A percentile compares a stretch with the other conserved stretches of the same genome.
Conservation (phyloP, 2,888 invertebrate genomes). For the Theretra japonica region DNA sequence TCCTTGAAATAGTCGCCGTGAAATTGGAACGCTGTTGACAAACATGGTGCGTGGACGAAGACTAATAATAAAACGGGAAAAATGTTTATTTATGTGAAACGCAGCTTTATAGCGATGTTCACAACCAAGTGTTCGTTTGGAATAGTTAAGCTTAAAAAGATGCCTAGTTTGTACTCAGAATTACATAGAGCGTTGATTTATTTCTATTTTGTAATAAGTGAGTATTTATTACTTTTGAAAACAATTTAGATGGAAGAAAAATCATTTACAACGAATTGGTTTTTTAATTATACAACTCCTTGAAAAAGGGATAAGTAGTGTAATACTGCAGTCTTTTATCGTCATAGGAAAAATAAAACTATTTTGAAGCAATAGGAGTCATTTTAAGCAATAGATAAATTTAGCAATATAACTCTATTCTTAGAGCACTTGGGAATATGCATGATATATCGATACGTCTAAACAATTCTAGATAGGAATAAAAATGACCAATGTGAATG, state of each 20-base stretch:
- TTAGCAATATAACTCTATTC: too few relatives aligned
- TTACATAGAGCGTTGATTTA: neutral
- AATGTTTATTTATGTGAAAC: slow-evolving; percentile 24
- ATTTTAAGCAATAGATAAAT: too few relatives aligned
- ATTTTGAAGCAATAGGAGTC: too few relatives aligned
- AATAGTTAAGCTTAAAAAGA: neutral
- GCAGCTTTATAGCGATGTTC: slow-evolving; percentile 18
- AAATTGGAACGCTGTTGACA: slow-evolving; percentile 24
- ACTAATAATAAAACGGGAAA: slow-evolving; percentile 20
- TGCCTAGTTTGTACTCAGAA: neutral
- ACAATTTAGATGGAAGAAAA: neutral
- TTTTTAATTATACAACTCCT: too few relatives aligned
- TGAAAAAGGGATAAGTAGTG: too few relatives aligned
- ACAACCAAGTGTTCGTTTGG: slow-evolving; percentile 34
- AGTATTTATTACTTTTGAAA: neutral
- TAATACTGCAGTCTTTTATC: too few relatives aligned
- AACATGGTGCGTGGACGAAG: slow-evolving; percentile 15
- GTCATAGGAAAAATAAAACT: too few relatives aligned
- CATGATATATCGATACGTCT: too few relatives aligned
- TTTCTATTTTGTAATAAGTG: neutral
- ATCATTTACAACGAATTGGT: neutral
- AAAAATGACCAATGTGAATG: neutral
- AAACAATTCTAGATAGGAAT: neutral
- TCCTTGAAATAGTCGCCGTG: slow-evolving; percentile 24
- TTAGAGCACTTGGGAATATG: too few relatives aligned